Conservation (phyloP, 2,113 vertebrate genomes). For the Perognathus longimembris region DNA sequence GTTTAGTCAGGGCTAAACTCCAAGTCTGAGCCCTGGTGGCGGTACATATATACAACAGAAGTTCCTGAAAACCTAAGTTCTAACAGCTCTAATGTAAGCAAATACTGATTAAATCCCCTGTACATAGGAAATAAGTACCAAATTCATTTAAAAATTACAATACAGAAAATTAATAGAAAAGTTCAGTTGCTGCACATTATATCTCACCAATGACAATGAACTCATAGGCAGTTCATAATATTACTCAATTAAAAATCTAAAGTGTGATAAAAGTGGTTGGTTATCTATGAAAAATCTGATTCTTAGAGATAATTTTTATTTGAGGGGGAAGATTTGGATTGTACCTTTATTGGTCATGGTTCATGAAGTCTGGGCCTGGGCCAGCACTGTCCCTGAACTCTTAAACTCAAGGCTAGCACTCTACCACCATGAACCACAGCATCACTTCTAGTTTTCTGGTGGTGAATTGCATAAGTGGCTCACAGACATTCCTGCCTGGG, state of each 20-base stretch:
- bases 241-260: not conserved
- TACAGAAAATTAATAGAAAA: not conserved
- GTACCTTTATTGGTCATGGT: too few species aligned
- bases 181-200: not conserved
- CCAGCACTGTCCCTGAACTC: too few species aligned
- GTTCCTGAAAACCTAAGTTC: not conserved
- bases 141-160: not conserved
- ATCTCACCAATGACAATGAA: not conserved
- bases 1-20: too few species aligned
- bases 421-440: too few species aligned
- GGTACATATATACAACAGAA: too few species aligned
- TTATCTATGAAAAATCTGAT: not conserved
- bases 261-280: not conserved
- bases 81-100: not conserved
- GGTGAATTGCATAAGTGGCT: too few species aligned
- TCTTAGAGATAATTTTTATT: not conserved
- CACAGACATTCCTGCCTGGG: too few species aligned
- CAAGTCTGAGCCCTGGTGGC: too few species aligned
- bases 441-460: too few species aligned
- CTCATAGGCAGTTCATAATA: not conserved
- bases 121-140: not conserved
- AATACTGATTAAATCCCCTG: not conserved
- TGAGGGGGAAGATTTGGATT: not conserved
- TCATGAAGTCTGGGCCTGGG: too few species aligned
- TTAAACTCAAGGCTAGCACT: too few species aligned